Conservation (phyloP, 2,113 vertebrate genomes). For the Microtus richardsoni region DNA sequence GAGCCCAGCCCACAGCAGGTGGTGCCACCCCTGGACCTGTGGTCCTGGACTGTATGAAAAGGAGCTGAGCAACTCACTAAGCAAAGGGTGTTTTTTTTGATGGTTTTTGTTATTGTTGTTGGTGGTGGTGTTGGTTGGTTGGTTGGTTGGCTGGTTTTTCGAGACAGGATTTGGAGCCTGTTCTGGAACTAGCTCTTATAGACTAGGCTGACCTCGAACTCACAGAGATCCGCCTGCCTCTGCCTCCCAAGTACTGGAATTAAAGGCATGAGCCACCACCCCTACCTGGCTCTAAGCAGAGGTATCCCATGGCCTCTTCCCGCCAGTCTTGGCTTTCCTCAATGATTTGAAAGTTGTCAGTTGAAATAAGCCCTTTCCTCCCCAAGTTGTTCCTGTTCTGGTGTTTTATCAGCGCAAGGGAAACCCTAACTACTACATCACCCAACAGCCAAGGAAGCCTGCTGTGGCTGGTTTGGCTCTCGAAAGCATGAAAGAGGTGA, state of each 20-base stretch:
- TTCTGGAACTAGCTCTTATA: no score
- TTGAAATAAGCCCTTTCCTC: neutral
- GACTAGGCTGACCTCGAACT: no score
- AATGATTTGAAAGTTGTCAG: neutral
- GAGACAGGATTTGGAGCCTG: no score
- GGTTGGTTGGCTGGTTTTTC: no score
- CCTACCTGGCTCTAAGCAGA: no score
- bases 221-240: no score
- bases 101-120: no score
- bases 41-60: neutral
- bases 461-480: neutral
- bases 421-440: neutral
- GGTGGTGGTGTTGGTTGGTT: no score
- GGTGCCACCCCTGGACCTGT: neutral
- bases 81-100: no score
- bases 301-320: neutral
- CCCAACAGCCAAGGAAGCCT: neutral
- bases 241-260: no score
- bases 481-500: neutral
- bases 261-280: no score
- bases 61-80: neutral
- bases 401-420: neutral
- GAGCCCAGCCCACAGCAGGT: neutral
- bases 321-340: neutral
- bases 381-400: neutral